A percentile compares a stretch with the other conserved stretches of the same genome.
Evolutionary conservation across 2,113 vertebrate species (phyloP).

Genomic region (Pterocles burchelli): DNA sequence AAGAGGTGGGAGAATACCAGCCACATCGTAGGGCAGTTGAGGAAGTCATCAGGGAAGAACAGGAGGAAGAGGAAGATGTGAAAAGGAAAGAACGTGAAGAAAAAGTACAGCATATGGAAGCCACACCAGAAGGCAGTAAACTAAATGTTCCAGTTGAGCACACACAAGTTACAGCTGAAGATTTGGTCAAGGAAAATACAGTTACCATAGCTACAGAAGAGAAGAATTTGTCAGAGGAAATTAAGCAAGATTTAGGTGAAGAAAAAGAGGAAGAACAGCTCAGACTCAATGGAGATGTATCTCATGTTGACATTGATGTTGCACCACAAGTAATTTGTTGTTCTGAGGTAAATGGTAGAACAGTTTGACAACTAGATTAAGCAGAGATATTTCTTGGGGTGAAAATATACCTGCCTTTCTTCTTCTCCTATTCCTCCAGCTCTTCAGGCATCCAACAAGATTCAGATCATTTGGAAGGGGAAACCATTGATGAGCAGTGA

Average conservation of each 20-base stretch:
- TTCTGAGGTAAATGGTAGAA: slow-evolving; percentile 96
- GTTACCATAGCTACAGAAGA: slow-evolving; percentile 57
- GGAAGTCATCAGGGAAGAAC: slow-evolving; percentile 84
- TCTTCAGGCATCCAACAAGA: slow-evolving; percentile 57
- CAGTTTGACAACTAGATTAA: slow-evolving; percentile 57
- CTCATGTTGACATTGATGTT: slow-evolving; percentile 84
- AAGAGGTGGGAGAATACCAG: slow-evolving; percentile 88
- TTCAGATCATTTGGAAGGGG: slow-evolving; percentile 58
- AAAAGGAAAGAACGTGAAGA: slow-evolving; percentile 45
- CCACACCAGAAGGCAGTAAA: slow-evolving; percentile 50
- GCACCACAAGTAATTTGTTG: slow-evolving; percentile 97
- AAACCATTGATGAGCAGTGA: slow-evolving; percentile 60
- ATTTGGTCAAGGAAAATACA: slow-evolving; percentile 58
- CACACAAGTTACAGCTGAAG: slow-evolving; percentile 49
- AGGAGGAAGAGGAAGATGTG: slow-evolving; percentile 78
- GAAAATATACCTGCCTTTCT: slow-evolving; percentile 70
- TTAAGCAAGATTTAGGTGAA: slow-evolving; percentile 66
- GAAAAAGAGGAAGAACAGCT: slow-evolving; percentile 76
- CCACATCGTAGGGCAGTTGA: slow-evolving; percentile 78
- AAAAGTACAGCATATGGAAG: slow-evolving; percentile 56
- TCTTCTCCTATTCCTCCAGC: slow-evolving; percentile 68
- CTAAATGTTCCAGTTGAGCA: slow-evolving; percentile 48
- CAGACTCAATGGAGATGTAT: slow-evolving; percentile 90
- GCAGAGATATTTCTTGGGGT: slow-evolving; percentile 54
- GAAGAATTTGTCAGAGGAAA: slow-evolving; percentile 62